Conservation (phyloP, 2,888 invertebrate species). For the Keiferia lycopersicella region DNA sequence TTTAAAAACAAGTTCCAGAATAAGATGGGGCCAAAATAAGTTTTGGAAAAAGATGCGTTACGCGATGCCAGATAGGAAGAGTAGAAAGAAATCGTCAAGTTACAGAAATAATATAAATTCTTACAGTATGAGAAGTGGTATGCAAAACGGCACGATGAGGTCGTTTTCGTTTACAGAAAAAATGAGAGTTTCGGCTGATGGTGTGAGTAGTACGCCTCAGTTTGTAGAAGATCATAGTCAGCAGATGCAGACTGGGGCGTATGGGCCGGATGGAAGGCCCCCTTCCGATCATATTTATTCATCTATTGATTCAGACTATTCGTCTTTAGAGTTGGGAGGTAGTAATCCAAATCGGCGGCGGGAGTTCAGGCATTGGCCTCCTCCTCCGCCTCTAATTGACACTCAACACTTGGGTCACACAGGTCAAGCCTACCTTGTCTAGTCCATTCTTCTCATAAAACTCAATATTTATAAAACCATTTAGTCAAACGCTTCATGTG, state of each 20-base stretch:
- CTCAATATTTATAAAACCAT: conserved; percentile 50
- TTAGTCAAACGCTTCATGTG: conserved; percentile 75
- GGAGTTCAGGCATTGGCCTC: conserved; percentile 74
- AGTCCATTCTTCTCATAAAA: conserved; percentile 64
- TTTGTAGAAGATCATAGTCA: conserved; percentile 63
- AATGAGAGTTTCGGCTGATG: conserved; percentile 64
- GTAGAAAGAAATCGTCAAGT: conserved; percentile 74
- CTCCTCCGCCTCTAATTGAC: conserved; percentile 70
- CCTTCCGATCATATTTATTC: conserved; percentile 94
- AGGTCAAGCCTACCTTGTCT: conserved; percentile 74
- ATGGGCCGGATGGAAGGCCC: conserved; percentile 84
- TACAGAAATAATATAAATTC: conserved; percentile 92
- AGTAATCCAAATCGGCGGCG: conserved; percentile 70
- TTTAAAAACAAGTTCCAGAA: conserved; percentile 91
- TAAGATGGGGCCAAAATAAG: conserved; percentile 93
- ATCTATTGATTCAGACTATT: conserved; percentile 94
- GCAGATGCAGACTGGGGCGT: conserved; percentile 66
- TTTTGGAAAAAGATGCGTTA: conserved; percentile 97
- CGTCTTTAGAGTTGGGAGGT: conserved; percentile 87
- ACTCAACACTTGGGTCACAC: conserved; percentile 64
- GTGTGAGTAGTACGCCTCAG: conserved; percentile 85
- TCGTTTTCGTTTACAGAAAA: conserved; percentile 82
- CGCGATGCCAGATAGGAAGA: conserved; percentile 89
- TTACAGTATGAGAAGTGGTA: conserved; percentile 86
- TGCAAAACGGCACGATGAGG: conserved; percentile 82